Evolutionary conservation across 2,797 vertebrate genomes (phyloP).

Genomic region (Pygocentrus nattereri): DNA sequence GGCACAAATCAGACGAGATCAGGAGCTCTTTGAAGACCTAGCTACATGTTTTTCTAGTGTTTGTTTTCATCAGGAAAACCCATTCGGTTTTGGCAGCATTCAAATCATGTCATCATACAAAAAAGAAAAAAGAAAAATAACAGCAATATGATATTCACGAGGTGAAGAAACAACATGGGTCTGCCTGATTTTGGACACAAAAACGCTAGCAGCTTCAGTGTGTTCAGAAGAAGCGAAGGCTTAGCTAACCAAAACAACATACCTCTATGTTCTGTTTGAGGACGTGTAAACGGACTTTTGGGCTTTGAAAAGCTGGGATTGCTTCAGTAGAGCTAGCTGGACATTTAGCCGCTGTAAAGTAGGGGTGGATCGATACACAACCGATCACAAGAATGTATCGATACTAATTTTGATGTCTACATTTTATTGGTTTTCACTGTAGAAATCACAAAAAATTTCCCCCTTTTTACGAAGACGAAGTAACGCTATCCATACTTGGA

Average conservation of each 20-base stretch:
- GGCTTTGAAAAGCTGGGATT: background rate
- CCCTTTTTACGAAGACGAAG: too few species aligned
- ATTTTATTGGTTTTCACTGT: too few species aligned
- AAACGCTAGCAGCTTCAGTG: conserved; percentile 18
- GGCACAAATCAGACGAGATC: conserved; percentile 36
- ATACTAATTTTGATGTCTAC: background rate
- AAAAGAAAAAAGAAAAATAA: too few species aligned
- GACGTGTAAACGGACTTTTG: background rate
- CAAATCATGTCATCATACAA: background rate
- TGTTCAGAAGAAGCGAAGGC: background rate
- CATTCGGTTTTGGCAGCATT: conserved; percentile 21
- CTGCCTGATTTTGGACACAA: background rate
- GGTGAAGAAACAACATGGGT: conserved; percentile 5
- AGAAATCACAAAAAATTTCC: too few species aligned
- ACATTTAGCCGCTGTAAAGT: background rate
- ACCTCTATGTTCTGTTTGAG: conserved; percentile 6
- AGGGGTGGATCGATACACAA: background rate
- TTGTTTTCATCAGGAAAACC: background rate
- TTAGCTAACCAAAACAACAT: background rate
- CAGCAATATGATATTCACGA: background rate
- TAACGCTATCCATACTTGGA: too few species aligned
- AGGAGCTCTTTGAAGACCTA: conserved; percentile 32
- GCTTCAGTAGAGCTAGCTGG: background rate
- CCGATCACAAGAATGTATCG: too few species aligned
- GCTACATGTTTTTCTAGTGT: conserved; percentile 27